A percentile compares a stretch with the other conserved stretches of the same genome.
Conservation (phyloP, 2,113 vertebrate species). For the Tetrax tetrax region DNA sequence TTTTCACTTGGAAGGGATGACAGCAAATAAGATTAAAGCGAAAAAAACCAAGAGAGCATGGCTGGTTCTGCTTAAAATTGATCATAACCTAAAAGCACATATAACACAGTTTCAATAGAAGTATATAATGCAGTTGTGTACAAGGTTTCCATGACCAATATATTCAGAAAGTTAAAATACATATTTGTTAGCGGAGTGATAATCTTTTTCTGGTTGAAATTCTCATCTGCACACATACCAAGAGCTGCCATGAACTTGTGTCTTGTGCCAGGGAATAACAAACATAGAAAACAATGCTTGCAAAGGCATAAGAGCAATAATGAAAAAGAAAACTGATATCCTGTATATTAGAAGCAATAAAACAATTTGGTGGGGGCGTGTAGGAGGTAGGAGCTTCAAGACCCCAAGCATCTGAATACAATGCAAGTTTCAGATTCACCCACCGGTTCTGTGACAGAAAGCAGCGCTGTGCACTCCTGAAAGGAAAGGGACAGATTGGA, state of each 20-base stretch:
- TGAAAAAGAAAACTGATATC: not conserved
- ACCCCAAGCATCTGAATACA: not conserved
- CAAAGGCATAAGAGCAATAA: not conserved
- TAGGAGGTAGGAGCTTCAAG: not conserved
- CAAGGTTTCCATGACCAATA: not conserved
- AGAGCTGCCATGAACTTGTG: not conserved
- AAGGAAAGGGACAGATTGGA: slow-evolving; percentile 11
- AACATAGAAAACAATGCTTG: not conserved
- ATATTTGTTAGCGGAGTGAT: not conserved
- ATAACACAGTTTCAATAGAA: not conserved
- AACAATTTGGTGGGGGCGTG: not conserved
- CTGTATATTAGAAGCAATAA: not conserved
- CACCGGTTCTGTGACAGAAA: not conserved
- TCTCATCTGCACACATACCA: not conserved
- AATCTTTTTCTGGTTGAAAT: not conserved
- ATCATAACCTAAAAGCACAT: not conserved
- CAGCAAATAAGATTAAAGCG: not conserved
- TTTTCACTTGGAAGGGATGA: not conserved
- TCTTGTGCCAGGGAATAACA: not conserved
- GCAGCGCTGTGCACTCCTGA: not conserved
- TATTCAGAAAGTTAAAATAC: not conserved
- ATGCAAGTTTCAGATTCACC: not conserved
- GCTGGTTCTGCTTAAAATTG: not conserved
- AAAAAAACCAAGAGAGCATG: not conserved
- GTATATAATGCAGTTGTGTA: not conserved